Evolutionary conservation across 2,113 vertebrate genomes (phyloP).

Genomic region (Antidorcas marsupialis): DNA sequence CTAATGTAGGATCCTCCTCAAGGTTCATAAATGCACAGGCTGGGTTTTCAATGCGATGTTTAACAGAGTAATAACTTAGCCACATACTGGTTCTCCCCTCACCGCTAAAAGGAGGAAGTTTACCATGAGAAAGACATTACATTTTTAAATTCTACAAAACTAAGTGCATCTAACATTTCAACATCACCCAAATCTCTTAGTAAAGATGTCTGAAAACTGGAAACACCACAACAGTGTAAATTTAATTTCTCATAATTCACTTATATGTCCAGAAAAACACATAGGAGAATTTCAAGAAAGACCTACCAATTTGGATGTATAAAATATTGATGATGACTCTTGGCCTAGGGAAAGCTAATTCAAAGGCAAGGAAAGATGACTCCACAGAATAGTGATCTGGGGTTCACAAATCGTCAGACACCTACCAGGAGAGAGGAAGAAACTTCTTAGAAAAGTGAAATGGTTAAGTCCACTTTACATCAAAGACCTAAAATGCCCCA

Average conservation of each 20-base stretch:
- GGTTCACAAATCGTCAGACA: neutral
- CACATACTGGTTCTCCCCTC: constrained; percentile 42
- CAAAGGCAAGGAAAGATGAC: constrained; percentile 39
- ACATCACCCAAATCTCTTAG: constrained; percentile 19
- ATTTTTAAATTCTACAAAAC: constrained; percentile 41
- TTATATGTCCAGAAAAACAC: constrained; percentile 48
- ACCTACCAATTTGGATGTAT: constrained; percentile 56
- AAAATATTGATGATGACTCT: constrained; percentile 66
- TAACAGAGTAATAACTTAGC: constrained; percentile 74
- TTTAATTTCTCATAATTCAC: neutral
- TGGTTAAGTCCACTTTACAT: neutral
- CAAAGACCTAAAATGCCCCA: neutral
- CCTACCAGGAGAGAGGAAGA: neutral
- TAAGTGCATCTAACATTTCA: constrained; percentile 48
- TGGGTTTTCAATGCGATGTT: constrained; percentile 74
- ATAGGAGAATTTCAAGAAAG: constrained; percentile 62
- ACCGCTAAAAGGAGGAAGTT: constrained; percentile 58
- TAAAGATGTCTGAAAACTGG: neutral
- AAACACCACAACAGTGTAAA: neutral
- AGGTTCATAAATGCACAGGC: constrained; percentile 77
- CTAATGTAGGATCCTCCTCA: constrained; percentile 78
- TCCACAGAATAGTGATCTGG: neutral
- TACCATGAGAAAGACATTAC: constrained; percentile 68
- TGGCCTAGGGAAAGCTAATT: constrained; percentile 58
- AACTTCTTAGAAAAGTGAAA: neutral